Conservation (phyloP, 1,140 invertebrate genomes). For the Achatina immaculata region DNA sequence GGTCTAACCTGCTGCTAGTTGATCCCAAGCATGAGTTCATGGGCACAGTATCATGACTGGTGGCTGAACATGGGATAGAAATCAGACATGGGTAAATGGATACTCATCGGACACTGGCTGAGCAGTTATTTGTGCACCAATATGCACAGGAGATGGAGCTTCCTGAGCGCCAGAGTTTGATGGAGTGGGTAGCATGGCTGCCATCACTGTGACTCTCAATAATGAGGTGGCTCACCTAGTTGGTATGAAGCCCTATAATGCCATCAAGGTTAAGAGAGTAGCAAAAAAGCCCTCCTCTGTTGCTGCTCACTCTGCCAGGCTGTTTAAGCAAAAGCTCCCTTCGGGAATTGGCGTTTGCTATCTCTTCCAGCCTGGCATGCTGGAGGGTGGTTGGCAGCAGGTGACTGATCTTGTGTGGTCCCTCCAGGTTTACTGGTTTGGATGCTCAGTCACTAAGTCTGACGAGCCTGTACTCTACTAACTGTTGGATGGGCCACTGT, state of each 20-base stretch:
- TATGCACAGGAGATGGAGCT: constrained; percentile 45
- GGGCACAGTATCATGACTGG: not conserved
- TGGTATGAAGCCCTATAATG: not conserved
- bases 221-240: not conserved
- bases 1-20: not conserved
- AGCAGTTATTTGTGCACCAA: constrained; percentile 43
- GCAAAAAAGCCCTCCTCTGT: not conserved
- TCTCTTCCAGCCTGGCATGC: too few relatives aligned
- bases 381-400: too few relatives aligned
- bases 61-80: not conserved
- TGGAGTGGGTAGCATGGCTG: constrained; percentile 34
- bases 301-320: too few relatives aligned
- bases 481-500: too few relatives aligned
- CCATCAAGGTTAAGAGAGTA: not conserved
- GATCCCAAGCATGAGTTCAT: not conserved
- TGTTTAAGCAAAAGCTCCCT: too few relatives aligned
- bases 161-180: constrained; percentile 14
- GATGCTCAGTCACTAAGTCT: too few relatives aligned
- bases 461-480: too few relatives aligned
- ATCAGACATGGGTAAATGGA: not conserved
- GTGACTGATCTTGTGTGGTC: too few relatives aligned
- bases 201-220: not conserved
- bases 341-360: too few relatives aligned
- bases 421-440: too few relatives aligned
- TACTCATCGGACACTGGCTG: constrained; percentile 41